Evolutionary conservation across 2,797 vertebrate genomes (phyloP), one percentile per base, ranked within the genome.

Genomic region (Hapalemur alaotrensis): DNA sequence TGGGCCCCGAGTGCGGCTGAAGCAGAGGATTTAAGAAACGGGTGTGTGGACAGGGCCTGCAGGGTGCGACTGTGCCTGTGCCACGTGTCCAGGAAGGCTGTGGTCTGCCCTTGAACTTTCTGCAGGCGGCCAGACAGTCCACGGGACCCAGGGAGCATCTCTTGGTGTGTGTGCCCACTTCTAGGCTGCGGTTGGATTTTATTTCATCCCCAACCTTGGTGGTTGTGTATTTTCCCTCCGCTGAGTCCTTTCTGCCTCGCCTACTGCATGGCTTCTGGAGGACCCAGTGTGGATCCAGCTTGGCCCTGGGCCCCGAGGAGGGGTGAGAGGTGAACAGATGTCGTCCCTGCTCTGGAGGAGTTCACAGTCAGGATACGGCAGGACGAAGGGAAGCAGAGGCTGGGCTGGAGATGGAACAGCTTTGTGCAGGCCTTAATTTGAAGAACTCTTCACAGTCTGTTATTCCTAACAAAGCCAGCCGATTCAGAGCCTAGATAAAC

Each of bases 251-350:
- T 69, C 5, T 48, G 11, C 6, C 35, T 78, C 3, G 11, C 13
- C 43, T 54, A 67, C 83, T 41, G 57, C 23, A 2, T 76, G 41
- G 22, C 18, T 54, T 54, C 59, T 3, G 3, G 1, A 5, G 28
- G 28, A 32, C 14, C 25, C 52, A 7, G 22, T 0, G 0, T 50
- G 79, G 30, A 5, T n/a, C 6, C 12, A 25, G 32, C 43, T 75
- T 9, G 32, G 14, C 32, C 63, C 32, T 65, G 63, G 63, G 25
- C 52, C 72, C 50, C 0, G 0, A 59, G 73, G 30, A 54, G 35
- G 38, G 61, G 20, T 63, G 35, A 67, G 28, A 35, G 78, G 28
- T 5, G 9, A 1, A 25, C 7, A 2, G 4, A 22, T 6, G 3
- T 69, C n/a, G 1, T 3, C 30, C 17, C 57, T 8, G 4, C 57